Conservation (phyloP, 2,888 invertebrate genomes). For the Andrena haemorrhoa region DNA sequence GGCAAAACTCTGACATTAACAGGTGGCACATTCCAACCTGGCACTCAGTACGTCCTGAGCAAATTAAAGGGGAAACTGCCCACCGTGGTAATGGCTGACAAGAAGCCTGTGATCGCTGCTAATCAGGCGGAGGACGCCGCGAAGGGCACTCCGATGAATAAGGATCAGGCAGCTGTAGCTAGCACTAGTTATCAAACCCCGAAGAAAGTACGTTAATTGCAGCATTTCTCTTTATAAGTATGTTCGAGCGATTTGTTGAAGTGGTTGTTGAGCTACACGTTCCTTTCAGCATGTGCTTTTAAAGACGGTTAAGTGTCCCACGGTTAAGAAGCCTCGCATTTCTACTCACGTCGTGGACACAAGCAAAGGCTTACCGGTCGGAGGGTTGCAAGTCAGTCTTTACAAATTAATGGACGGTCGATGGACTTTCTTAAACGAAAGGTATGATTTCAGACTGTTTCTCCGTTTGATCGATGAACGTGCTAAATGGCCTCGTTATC, state of each 20-base stretch:
- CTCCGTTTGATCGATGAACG: background rate
- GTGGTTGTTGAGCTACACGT: background rate
- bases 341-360: slow-evolving; percentile 92
- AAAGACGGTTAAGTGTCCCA: slow-evolving; percentile 34
- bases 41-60: slow-evolving; percentile 76
- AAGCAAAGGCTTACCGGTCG: slow-evolving; percentile 89
- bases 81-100: slow-evolving; percentile 69
- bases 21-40: slow-evolving; percentile 72
- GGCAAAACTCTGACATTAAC: slow-evolving; percentile 77
- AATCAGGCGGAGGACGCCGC: slow-evolving; percentile 46
- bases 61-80: slow-evolving; percentile 76
- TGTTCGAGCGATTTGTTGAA: background rate
- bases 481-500: background rate
- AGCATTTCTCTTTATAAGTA: background rate
- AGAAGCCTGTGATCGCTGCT: slow-evolving; percentile 43
- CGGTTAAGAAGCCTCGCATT: slow-evolving; percentile 86
- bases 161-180: slow-evolving; percentile 53
- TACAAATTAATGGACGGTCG: slow-evolving; percentile 88
- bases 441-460: slow-evolving; percentile 71
- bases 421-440: slow-evolving; percentile 89
- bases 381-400: slow-evolving; percentile 89
- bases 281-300: slow-evolving; percentile 57
- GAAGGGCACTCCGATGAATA: slow-evolving; percentile 38
- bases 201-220: slow-evolving; percentile 65
- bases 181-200: slow-evolving; percentile 69